phyloP scores from a whole-genome alignment of 1,140 invertebrate genomes.

The Drosophila auraria region DNA sequence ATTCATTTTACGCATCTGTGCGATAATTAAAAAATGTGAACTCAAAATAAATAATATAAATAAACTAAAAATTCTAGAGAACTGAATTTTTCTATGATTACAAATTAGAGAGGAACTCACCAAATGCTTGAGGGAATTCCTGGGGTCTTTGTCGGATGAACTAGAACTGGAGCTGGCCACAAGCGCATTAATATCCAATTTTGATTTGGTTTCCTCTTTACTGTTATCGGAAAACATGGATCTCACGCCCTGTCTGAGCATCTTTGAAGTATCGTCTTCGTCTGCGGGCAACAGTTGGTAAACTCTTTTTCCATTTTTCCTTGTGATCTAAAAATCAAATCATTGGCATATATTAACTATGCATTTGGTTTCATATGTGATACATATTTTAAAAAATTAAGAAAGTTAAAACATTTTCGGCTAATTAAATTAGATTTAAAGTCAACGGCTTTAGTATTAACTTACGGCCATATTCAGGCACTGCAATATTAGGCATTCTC shows the following conservation, averaged over 20 bases:
- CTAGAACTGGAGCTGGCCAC: background rate
- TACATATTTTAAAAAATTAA: too few species aligned
- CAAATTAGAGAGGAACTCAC: background rate
- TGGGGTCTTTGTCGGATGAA: background rate
- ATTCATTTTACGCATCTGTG: slow-evolving; percentile 28
- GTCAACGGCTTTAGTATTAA: background rate
- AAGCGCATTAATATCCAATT: background rate
- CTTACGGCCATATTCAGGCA: slow-evolving; percentile 65
- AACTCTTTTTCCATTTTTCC: slow-evolving; percentile 33
- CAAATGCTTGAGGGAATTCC: background rate
- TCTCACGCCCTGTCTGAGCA: slow-evolving; percentile 11
- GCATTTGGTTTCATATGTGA: too few species aligned
- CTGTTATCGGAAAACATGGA: background rate
- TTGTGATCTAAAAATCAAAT: slow-evolving; percentile 21
- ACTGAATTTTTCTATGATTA: background rate
- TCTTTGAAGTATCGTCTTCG: background rate
- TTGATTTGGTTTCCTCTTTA: background rate
- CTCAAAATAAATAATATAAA: background rate
- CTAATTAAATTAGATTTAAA: too few species aligned
- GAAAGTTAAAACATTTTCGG: too few species aligned
- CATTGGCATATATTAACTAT: background rate
- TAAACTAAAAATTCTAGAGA: background rate
- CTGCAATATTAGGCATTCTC: slow-evolving; percentile 78
- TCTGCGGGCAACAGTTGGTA: slow-evolving; percentile 6
- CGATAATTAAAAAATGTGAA: background rate